Evolutionary conservation across 1,140 invertebrate genomes (phyloP), one percentile per base, ranked within the genome.

Genomic region (Ostrea denselamellosa): DNA sequence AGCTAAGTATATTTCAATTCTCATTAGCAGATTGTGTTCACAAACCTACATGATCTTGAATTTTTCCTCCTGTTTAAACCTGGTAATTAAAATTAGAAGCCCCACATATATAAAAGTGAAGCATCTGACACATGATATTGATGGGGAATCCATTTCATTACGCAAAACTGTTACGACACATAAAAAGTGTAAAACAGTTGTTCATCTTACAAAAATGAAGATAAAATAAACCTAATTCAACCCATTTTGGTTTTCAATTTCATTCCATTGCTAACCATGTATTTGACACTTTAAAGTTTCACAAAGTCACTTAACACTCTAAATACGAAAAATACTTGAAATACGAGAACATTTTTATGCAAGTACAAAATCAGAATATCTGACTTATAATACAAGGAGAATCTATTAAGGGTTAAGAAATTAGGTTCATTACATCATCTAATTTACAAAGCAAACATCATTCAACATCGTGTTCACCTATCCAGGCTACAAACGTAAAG

Each of bases 1-100:
- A 34, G 68, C 28, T 25, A 62, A 62, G 56, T 62, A 77, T 77
- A 77, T 28, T 77, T 14, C 22, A 77, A 77, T 77, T 77, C 68
- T 77, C 68, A 77, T 77, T 77, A 77, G 68, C 25, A 28, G 10
- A 10, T 34, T 34, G 25, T 19, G 0, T n/a, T 62, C 56, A 17
- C 17, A 17, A 62, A 62, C 2, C 17, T 62, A n/a, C 34, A 44
- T 44, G 34, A 17, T 62, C 5, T 19, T 17, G n/a, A 19, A 7
- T 62, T n/a, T 19, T n/a, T 17, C 56, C 17, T n/a, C 17, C 56
- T 62, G n/a, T 8, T 19, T 62, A 62, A 62, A 62, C 56, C 56
- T 19, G 17, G 56, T 62, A 62, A 62, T 62, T 62, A 62, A 62
- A 62, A 62, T n/a, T 62, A 62, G 14, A 62, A 62, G 17, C n/a